phyloP scores from a whole-genome alignment of 2,888 invertebrate genomes.

The Eudemis profundana region DNA sequence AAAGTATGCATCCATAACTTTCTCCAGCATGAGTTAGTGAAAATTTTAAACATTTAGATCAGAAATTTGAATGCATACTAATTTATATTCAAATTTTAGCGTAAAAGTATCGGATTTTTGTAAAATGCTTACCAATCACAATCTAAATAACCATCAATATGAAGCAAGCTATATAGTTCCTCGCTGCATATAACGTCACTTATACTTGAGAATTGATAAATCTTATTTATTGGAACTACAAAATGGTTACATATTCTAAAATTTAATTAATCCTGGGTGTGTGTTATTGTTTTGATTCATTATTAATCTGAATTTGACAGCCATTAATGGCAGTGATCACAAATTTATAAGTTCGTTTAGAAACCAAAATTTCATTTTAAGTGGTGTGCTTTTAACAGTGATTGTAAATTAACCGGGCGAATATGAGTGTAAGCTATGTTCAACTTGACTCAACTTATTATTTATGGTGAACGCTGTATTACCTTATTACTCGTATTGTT shows the following conservation, averaged over 20 bases:
- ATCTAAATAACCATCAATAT: not conserved
- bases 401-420: too few species aligned
- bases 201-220: not conserved
- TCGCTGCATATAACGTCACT: not conserved
- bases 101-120: not conserved
- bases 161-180: not conserved
- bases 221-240: not conserved
- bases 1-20: constrained; percentile 5
- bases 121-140: constrained; percentile 6
- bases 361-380: not conserved
- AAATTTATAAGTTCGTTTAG: not conserved
- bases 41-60: too few species aligned
- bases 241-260: not conserved
- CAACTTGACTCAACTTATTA: too few species aligned
- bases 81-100: too few species aligned
- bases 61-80: too few species aligned
- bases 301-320: constrained; percentile 26
- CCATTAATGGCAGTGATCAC: constrained; percentile 15
- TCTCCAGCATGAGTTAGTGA: too few species aligned
- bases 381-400: too few species aligned
- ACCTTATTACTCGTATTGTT: too few species aligned
- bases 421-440: too few species aligned
- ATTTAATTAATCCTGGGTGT: not conserved
- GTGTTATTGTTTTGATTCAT: constrained; percentile 33
- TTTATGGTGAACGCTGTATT: too few species aligned